phyloP scores from a whole-genome alignment of 2,888 invertebrate genomes.

The Aelia acuminata region DNA sequence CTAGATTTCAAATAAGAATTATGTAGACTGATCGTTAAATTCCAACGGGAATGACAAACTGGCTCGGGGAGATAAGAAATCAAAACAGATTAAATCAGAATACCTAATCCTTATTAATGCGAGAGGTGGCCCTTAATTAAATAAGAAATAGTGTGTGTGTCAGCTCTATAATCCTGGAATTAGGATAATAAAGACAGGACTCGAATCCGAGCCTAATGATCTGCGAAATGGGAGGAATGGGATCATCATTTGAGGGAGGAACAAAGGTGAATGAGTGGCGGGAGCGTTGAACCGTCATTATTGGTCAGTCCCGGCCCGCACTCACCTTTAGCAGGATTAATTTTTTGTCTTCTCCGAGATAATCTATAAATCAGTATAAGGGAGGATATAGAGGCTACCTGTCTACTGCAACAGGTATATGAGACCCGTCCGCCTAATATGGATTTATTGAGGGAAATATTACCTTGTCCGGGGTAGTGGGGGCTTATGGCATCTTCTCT shows the following conservation, averaged over 20 bases:
- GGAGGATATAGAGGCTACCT: background rate
- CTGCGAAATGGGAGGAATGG: background rate
- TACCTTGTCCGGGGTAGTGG: background rate
- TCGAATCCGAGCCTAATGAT: background rate
- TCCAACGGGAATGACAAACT: background rate
- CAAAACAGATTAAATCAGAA: background rate
- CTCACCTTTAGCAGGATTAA: background rate
- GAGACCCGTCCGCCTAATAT: background rate
- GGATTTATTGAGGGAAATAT: conserved; percentile 16
- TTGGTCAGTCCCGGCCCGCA: background rate
- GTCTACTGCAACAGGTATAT: background rate
- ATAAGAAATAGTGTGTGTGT: background rate
- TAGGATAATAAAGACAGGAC: conserved; percentile 21
- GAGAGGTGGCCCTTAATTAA: conserved; percentile 11
- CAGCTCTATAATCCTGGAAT: background rate
- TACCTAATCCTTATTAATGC: conserved; percentile 11
- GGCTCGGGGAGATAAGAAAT: background rate
- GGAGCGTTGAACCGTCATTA: background rate
- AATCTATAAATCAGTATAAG: background rate
- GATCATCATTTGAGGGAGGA: background rate
- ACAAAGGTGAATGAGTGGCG: background rate
- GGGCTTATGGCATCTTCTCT: background rate
- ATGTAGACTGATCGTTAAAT: background rate
- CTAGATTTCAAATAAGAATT: background rate
- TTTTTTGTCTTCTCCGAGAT: background rate